Base-by-base conservation (phyloP, 2,888 invertebrate genomes). In the Lycophotia porphyrea region DNA sequence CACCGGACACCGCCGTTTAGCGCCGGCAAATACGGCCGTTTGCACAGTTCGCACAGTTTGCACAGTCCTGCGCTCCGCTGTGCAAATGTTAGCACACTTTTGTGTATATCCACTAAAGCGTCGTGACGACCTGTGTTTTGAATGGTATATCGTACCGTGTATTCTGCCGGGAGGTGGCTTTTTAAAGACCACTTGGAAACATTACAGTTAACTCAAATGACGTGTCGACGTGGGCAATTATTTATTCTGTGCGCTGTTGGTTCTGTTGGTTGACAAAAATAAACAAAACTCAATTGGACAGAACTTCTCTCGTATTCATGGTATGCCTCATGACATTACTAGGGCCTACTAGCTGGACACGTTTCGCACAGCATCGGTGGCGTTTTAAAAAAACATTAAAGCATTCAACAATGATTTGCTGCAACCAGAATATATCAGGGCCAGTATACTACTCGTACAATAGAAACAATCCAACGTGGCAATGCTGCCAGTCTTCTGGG, bases 31-130 rank as follows among this genome's bases (percentile, higher is more conserved):
- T 84, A 83, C 71, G 58, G 44, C 61, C 64, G 77, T 80, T 83
- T 76, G 80, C 65, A 74, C 82, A 69, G 76, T 34, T 44, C 61
- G 31, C 68, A 36, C 49, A 63, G 83, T 80, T 80, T 77, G 84
- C 74, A 70, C 83, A 72, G 72, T 13, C 60, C 66, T 67, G 73
- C 42, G 82, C 76, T 74, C 58, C 65, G 58, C 73, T 81, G 78
- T 73, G 73, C 84, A 78, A 84, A 84, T 78, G 39, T 84, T 84
- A 81, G 73, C 65, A 75, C 84, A 82, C 73, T 84, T 84, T 84
- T 84, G 84, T 84, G 71, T 39, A 73, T 63, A 71, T 60, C 83
- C 60, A 65, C 71, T 83, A 60, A 71, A 76, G 70, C 47, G 61
- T 27, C 49, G 78, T 69, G 65, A 47, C 69, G 49, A 65, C 31